phyloP scores from a whole-genome alignment of 2,113 vertebrate genomes.

The Lampris incognitus region DNA sequence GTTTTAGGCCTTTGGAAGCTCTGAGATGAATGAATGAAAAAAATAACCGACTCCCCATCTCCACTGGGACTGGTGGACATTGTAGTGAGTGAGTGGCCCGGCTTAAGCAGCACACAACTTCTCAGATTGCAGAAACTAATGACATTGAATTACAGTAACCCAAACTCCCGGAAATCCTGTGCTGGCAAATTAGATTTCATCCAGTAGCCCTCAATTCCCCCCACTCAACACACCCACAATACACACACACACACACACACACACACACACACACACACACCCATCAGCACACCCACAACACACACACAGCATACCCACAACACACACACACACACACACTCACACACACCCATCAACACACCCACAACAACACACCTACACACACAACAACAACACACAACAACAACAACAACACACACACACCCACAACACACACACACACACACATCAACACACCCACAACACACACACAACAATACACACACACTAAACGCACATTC shows the following conservation, averaged over 20 bases:
- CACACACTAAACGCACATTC: background rate
- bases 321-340: background rate
- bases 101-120: background rate
- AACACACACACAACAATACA: no score
- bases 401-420: no score
- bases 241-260: slow-evolving; percentile 8
- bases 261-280: slow-evolving; percentile 20
- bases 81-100: background rate
- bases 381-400: no score
- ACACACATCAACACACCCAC: no score
- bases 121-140: slow-evolving; percentile 36
- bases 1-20: background rate
- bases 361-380: no score
- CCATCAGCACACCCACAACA: background rate
- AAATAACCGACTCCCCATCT: no score
- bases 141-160: slow-evolving; percentile 34
- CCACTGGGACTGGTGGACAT: background rate
- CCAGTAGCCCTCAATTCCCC: slow-evolving; percentile 52
- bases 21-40: background rate
- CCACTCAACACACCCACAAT: slow-evolving; percentile 39
- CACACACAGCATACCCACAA: slow-evolving; percentile 21
- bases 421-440: no score
- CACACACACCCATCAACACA: slow-evolving; percentile 14
- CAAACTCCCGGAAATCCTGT: slow-evolving; percentile 36
- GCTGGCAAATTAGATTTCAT: slow-evolving; percentile 56